Evolutionary conservation across 2,113 vertebrate genomes (phyloP), one percentile per base, ranked within the genome.

Genomic region (Chaetodon auriga): DNA sequence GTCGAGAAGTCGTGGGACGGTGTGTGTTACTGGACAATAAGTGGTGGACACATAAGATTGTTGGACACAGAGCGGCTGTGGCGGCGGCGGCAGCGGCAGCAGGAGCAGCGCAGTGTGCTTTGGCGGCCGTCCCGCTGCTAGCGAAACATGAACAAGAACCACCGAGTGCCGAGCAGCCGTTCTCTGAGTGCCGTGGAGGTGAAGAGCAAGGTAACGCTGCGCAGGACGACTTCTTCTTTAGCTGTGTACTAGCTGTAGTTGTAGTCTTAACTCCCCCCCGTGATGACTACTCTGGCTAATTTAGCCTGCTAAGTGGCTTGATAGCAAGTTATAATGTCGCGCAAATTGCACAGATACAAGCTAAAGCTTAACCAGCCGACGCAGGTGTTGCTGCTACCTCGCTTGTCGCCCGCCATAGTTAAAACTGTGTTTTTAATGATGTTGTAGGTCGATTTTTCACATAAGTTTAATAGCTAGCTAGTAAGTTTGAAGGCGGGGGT

Each of bases 141-240:
- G 86, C 82, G 70, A 95, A 96, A 94, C 93, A 96, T 96, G 95
- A 96, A 96, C 94, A 96, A 94, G 82, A 95, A 86, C 92, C 94
- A 95, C 83, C 93, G 95, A 92, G 92, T 91, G 79, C 88, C 95
- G 95, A 96, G 95, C 92, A 95, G 69, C 93, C 95, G 94, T 64
- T 93, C 91, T 66, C 91, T 96, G 70, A 94, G 90, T 87, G 90
- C 95, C 85, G 95, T 96, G 92, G 95, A 96, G 94, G 95, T 96
- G 92, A 96, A 96, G 89, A 96, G 95, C 92, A 96, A 96, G 95
- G 95, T 96, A 70, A 9, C 11, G 14, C 7, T 4, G 86, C 78
- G 51, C 36, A 49, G n/a, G 43, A 14, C 0, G 30, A 61, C 43
- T 75, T 84, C 12, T 45, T 35, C n/a, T 41, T 7, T 19, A 78